Percentiles rank a stretch among this genome's conserved stretches.
Conservation (phyloP, 2,113 vertebrate genomes). For the Rhombomys opimus region DNA sequence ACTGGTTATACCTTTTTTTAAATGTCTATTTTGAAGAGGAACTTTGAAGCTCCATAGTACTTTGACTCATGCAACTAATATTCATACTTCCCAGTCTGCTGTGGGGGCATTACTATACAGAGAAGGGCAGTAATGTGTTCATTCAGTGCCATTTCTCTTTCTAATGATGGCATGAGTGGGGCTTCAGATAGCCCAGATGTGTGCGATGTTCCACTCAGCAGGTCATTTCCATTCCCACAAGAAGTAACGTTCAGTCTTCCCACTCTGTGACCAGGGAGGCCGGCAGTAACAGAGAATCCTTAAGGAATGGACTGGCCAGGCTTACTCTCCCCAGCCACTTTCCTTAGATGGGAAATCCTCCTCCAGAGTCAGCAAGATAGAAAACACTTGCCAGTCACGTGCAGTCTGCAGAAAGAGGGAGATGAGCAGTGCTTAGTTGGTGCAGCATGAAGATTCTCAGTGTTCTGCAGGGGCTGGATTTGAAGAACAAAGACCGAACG, state of each 20-base stretch:
- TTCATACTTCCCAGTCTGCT: not conserved
- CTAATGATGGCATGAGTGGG: not conserved
- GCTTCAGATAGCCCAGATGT: not conserved
- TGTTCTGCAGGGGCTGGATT: not conserved
- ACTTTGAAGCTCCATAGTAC: conserved; percentile 10
- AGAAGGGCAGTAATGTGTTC: conserved; percentile 30
- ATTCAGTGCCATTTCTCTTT: conserved; percentile 58
- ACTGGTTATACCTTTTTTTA: conserved; percentile 28
- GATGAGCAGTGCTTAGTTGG: not conserved
- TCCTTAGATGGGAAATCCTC: not conserved
- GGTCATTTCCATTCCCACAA: not conserved
- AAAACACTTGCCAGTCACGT: not conserved
- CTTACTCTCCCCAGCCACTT: not conserved
- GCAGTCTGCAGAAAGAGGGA: not conserved
- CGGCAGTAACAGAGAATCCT: not conserved
- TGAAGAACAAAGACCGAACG: not conserved
- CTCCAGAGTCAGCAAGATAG: not conserved
- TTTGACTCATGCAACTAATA: not conserved
- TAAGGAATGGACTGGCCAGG: not conserved
- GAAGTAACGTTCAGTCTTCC: not conserved
- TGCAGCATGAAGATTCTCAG: not conserved
- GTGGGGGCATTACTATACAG: not conserved
- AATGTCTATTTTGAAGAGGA: conserved; percentile 50
- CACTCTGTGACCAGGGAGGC: not conserved
- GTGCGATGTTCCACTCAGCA: not conserved